Base-by-base conservation (phyloP, 2,113 vertebrate genomes). In the Sorex araneus region DNA sequence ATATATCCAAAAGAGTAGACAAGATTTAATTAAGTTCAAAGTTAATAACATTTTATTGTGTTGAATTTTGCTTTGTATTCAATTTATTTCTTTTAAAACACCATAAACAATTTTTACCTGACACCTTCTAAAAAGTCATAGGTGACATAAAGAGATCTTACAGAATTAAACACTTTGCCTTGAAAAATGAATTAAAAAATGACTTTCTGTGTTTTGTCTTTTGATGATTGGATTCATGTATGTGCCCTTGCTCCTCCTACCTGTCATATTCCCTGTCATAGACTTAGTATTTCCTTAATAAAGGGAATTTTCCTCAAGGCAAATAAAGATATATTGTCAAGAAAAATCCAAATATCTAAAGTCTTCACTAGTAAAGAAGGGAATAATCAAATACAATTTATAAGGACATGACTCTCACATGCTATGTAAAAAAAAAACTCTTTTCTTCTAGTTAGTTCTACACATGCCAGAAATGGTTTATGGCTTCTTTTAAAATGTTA, bases 11-110 rank as follows among this genome's bases (percentile, higher is more conserved):
- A 19, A 82, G 36, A 66, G 23, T n/a, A 88, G 69, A 69, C 30
- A 91, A 80, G 12, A 89, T 54, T 86, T 87, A 73, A 92, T 90
- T 43, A 92, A 90, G 89, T 21, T 75, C 57, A 7, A 90, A 92
- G 96, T 12, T 45, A 50, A 87, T 82, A 94, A 87, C 3, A 4
- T 89, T 85, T 54, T 77, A 89, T 50, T 3, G 0, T 50, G 80
- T 84, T 47, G 25, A 83, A 13, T 23, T 92, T 18, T 54, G 60
- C 63, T 2, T 40, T 71, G 12, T 43, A 45, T 89, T 84, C 4
- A 64, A 77, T n/a, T 80, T 67, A 64, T 63, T 88, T 88, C 12
- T 6, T 91, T 21, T 82, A 84, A 91, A 92, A 90, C 50, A 81
- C 0, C 75, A 78, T 60, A 84, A 91, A 34, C 79, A 76, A 13